These are phyloP conservation scores for Symphodus melops DNA, from an alignment of 2,113 vertebrate species.

Conservation along the genomic window DNA sequence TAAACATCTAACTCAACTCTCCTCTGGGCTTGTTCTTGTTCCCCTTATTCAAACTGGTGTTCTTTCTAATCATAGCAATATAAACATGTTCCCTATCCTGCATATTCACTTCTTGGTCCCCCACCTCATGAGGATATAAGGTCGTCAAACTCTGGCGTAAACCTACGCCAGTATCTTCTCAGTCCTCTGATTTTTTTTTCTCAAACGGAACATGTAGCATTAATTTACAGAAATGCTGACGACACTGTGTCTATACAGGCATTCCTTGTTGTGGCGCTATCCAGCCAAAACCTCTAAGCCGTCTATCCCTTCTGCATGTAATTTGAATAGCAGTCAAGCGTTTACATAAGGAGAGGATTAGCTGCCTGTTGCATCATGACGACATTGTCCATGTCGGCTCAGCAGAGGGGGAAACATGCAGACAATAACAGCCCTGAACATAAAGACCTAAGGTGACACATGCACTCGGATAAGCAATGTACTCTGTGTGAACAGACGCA, in stretches of 20 bases:
- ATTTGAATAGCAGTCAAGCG: slow-evolving; percentile 74
- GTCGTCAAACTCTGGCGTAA: slow-evolving; percentile 29
- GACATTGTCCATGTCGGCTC: slow-evolving; percentile 60
- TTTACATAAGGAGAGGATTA: slow-evolving; percentile 79
- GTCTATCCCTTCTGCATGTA: slow-evolving; percentile 69
- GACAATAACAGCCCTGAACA: slow-evolving; percentile 38
- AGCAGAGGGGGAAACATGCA: slow-evolving; percentile 47
- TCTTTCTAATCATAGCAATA: slow-evolving; percentile 14
- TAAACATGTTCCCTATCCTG: slow-evolving; percentile 12
- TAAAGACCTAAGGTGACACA: slow-evolving; percentile 14
- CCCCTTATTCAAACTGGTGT: slow-evolving; percentile 5
- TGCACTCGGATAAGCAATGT: slow-evolving; percentile 15
- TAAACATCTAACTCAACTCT: slow-evolving; percentile 8
- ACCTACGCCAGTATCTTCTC: slow-evolving; percentile 14
- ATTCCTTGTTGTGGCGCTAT: slow-evolving; percentile 58
- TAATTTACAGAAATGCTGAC: slow-evolving; percentile 65
- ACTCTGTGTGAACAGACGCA: not conserved
- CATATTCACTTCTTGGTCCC: not conserved
- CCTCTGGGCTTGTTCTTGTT: not conserved
- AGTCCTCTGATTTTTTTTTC: slow-evolving; percentile 30
- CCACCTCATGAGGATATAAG: slow-evolving; percentile 13
- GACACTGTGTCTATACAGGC: slow-evolving; percentile 52
- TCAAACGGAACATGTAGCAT: slow-evolving; percentile 39
- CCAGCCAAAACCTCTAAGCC: slow-evolving; percentile 60
- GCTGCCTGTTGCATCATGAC: slow-evolving; percentile 69